Conservation (phyloP, 2,888 invertebrate species). For the Agapostemon virescens region DNA sequence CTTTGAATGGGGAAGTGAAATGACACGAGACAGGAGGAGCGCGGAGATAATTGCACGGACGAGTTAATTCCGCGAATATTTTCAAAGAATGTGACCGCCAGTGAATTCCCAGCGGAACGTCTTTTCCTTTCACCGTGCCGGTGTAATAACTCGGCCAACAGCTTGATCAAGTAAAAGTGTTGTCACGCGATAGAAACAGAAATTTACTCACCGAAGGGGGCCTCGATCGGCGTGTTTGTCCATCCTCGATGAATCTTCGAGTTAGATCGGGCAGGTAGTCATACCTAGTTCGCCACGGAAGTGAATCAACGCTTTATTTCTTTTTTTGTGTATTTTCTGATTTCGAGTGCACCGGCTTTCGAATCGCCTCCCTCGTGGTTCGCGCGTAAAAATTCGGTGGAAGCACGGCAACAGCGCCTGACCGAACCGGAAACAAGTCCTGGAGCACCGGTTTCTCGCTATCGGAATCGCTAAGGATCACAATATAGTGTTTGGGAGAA, state of each 20-base stretch:
- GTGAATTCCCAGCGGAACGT: slow-evolving; percentile 25
- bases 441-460: slow-evolving; percentile 22
- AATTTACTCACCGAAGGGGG: slow-evolving; percentile 56
- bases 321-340: neutral
- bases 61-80: neutral
- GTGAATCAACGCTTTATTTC: slow-evolving; percentile 1
- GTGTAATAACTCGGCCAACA: slow-evolving; percentile 32
- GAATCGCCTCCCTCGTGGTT: slow-evolving; percentile 8
- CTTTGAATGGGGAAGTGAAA: slow-evolving; percentile 13
- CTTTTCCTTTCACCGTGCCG: slow-evolving; percentile 52
- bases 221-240: slow-evolving; percentile 50
- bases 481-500: neutral
- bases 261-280: slow-evolving; percentile 46
- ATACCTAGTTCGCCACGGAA: slow-evolving; percentile 42
- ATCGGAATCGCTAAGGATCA: neutral
- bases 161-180: slow-evolving; percentile 41
- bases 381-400: slow-evolving; percentile 46
- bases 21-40: neutral
- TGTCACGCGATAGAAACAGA: slow-evolving; percentile 42
- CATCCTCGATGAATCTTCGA: slow-evolving; percentile 58
- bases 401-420: slow-evolving; percentile 57
- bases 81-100: slow-evolving; percentile 20
- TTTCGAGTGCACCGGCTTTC: slow-evolving; percentile 13
- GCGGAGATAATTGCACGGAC: slow-evolving; percentile 1
- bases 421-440: slow-evolving; percentile 35